phyloP scores from a whole-genome alignment of 1,140 invertebrate genomes.

The Arion vulgaris region DNA sequence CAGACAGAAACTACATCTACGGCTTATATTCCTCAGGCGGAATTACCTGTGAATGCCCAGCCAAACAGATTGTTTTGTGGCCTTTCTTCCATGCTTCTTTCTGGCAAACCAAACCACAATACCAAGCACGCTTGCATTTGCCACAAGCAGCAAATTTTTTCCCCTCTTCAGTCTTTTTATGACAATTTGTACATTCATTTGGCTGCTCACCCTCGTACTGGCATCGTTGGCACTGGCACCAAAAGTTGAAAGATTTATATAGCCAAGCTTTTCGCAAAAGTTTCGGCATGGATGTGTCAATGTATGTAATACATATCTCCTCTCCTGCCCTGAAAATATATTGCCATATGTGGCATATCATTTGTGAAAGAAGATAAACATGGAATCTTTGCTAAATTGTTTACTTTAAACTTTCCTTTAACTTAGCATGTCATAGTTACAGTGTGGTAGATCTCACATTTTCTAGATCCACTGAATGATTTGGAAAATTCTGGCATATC shows the following conservation, averaged over 20 bases:
- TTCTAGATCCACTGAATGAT: too few species aligned
- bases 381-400: too few species aligned
- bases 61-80: constrained; percentile 59
- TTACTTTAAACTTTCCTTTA: too few species aligned
- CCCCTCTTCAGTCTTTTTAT: constrained; percentile 47
- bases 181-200: constrained; percentile 59
- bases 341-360: too few species aligned
- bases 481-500: too few species aligned
- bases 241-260: constrained; percentile 68
- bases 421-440: too few species aligned
- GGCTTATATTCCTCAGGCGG: constrained; percentile 35
- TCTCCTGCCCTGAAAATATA: constrained; percentile 27
- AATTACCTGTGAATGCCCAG: constrained; percentile 49
- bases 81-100: constrained; percentile 62
- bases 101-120: constrained; percentile 65
- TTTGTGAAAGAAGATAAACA: too few species aligned
- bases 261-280: constrained; percentile 64
- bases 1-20: background rate
- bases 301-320: constrained; percentile 65
- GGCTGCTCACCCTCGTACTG: constrained; percentile 64
- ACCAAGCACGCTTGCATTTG: constrained; percentile 67
- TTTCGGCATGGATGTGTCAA: constrained; percentile 60
- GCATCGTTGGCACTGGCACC: constrained; percentile 66
- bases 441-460: too few species aligned
- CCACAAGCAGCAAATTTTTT: constrained; percentile 63